Conservation (phyloP, 2,113 vertebrate genomes). For the Bufo gargarizans region DNA sequence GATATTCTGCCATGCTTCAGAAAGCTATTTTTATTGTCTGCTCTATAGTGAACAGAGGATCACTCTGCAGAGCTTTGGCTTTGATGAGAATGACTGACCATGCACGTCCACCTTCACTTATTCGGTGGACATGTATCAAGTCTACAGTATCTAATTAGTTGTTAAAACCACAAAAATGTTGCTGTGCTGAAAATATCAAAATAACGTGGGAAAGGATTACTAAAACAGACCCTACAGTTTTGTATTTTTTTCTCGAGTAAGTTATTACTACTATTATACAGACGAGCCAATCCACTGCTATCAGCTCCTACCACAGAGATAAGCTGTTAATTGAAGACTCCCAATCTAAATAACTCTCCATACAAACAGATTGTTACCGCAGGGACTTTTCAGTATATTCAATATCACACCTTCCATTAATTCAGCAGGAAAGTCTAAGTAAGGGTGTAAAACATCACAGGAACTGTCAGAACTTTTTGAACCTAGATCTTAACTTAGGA, state of each 20-base stretch:
- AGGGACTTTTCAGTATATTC: not conserved
- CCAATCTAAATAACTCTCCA: not conserved
- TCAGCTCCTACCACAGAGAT: not conserved
- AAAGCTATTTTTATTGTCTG: no score
- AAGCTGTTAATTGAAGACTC: conserved; percentile 36
- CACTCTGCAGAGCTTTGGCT: no score
- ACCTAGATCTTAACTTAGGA: no score
- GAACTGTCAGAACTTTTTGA: no score
- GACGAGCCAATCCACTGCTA: not conserved
- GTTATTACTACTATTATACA: conserved; percentile 2
- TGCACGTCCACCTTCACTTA: no score
- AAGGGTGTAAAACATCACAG: not conserved
- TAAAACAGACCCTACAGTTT: conserved; percentile 16
- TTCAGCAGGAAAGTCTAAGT: not conserved
- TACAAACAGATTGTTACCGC: not conserved
- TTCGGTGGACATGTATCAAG: not conserved
- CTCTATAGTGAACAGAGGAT: no score
- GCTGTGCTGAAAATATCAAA: not conserved
- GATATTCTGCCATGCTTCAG: no score
- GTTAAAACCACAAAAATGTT: not conserved
- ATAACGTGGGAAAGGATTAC: not conserved
- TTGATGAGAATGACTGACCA: no score
- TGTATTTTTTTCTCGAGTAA: not conserved
- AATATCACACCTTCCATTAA: conserved; percentile 30
- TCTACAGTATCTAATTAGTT: not conserved